These are phyloP conservation scores for Tholera decimalis DNA, from an alignment of 2,888 invertebrate species.

Conservation along the genomic window DNA sequence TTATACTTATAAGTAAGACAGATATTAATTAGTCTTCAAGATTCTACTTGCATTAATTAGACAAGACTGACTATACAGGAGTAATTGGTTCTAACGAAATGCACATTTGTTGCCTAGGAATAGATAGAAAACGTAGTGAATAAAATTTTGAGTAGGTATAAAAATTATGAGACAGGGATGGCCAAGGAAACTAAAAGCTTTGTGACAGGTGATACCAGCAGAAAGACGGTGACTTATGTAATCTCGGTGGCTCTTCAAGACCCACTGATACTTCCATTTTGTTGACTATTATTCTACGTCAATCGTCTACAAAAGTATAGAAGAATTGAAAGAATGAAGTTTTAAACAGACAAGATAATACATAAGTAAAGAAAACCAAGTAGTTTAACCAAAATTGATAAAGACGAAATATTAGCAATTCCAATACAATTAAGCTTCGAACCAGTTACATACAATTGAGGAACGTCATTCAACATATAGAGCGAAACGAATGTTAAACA, in stretches of 20 bases:
- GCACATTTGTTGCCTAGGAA: neutral
- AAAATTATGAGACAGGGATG: neutral
- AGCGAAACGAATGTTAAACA: conserved; percentile 67
- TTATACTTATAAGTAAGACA: no score
- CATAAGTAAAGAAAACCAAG: neutral
- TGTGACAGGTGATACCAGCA: neutral
- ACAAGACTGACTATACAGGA: no score
- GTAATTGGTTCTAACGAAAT: no score
- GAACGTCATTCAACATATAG: conserved; percentile 55
- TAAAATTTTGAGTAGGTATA: no score
- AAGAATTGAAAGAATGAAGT: neutral
- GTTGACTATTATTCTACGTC: neutral
- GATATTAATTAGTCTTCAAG: neutral
- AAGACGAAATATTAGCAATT: conserved; percentile 1
- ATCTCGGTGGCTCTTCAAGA: neutral
- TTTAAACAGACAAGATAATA: neutral
- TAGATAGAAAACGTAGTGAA: neutral
- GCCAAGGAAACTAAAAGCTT: neutral
- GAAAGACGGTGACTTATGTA: neutral
- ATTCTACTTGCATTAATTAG: neutral
- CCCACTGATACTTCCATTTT: neutral
- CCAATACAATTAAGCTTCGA: conserved; percentile 15
- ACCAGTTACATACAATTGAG: conserved; percentile 49
- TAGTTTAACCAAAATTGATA: neutral
- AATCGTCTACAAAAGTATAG: neutral